Percentiles rank a stretch among this genome's conserved stretches.
Conservation (phyloP, 1,140 invertebrate genomes). For the Cataglyphis hispanica region DNA sequence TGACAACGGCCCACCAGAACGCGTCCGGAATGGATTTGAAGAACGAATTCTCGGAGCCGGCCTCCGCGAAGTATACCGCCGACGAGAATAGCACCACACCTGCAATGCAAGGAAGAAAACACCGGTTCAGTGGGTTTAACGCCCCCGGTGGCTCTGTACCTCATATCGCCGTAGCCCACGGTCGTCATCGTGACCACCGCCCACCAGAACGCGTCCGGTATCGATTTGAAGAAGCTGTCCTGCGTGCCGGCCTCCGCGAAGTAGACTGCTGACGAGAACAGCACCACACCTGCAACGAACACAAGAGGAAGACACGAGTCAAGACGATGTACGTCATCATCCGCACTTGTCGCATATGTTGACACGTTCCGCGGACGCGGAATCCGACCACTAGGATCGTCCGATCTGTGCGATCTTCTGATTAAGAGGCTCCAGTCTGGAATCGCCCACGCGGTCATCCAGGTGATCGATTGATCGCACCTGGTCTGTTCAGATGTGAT, state of each 20-base stretch:
- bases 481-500: not conserved
- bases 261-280: conserved; percentile 99
- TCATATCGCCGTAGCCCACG: conserved; percentile 99
- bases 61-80: conserved; percentile 99
- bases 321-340: conserved; percentile 68
- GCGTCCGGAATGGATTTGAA: conserved; percentile 99
- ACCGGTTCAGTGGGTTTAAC: conserved; percentile 85
- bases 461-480: conserved; percentile 39
- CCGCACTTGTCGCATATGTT: conserved; percentile 57
- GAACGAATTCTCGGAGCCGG: conserved; percentile 97
- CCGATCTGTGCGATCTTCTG: conserved; percentile 23
- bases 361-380: conserved; percentile 34
- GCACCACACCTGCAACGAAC: conserved; percentile 97
- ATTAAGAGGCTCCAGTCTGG: not conserved
- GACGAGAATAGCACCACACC: conserved; percentile 99
- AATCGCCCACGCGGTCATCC: conserved; percentile 12
- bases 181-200: conserved; percentile 99
- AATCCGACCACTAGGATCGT: conserved; percentile 41
- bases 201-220: conserved; percentile 99
- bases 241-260: conserved; percentile 99
- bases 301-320: conserved; percentile 76
- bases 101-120: conserved; percentile 89
- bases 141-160: conserved; percentile 88
- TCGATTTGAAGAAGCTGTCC: conserved; percentile 99
- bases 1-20: conserved; percentile 96